phyloP scores from a whole-genome alignment of 2,113 vertebrate genomes.

The Apus apus region DNA sequence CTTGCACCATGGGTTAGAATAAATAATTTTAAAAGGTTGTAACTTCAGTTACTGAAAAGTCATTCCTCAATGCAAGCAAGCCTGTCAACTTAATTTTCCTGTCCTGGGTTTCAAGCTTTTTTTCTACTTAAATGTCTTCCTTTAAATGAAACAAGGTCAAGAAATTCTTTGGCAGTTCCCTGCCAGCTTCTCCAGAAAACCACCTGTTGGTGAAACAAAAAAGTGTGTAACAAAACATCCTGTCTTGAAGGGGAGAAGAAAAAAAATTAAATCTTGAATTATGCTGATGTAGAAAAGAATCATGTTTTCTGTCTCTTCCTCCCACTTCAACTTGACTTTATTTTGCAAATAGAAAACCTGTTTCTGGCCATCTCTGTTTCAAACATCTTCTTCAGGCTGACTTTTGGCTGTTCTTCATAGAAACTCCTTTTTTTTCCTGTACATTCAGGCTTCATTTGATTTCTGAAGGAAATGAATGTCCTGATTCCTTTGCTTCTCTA shows the following conservation, averaged over 20 bases:
- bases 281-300: background rate
- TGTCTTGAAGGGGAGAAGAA: background rate
- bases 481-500: background rate
- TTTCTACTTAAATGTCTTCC: background rate
- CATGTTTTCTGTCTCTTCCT: background rate
- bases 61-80: background rate
- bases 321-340: background rate
- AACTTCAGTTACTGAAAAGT: background rate
- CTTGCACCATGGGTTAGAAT: background rate
- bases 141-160: background rate
- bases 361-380: background rate
- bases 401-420: constrained; percentile 19
- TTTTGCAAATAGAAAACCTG: constrained; percentile 20
- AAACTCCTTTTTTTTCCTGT: background rate
- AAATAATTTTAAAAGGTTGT: background rate
- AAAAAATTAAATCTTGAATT: background rate
- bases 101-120: rapidly evolving
- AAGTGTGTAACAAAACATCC: background rate
- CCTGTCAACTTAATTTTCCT: background rate
- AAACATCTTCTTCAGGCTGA: background rate
- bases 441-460: background rate
- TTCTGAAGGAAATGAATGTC: background rate
- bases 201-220: background rate
- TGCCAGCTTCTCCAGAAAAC: background rate
- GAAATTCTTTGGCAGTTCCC: background rate